Evolutionary conservation across 2,797 vertebrate genomes (phyloP), one percentile per base, ranked within the genome.

Genomic region (Halcyon badia): DNA sequence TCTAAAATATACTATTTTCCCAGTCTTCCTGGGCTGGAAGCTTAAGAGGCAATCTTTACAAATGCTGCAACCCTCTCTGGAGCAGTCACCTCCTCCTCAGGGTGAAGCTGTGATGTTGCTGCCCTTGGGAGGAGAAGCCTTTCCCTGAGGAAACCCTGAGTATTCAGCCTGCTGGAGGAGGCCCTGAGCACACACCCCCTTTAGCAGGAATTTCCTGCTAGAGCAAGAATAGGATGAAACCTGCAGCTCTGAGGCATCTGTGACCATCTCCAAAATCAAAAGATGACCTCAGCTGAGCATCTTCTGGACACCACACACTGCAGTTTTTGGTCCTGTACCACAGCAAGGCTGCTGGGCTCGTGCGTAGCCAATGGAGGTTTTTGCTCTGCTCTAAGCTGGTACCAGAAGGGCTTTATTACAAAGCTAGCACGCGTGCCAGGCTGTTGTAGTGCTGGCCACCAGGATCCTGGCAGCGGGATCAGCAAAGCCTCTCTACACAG

Each of bases 101-200:
- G 31, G 22, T 9, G 41, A 52, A 56, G 65, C 31, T 70, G 68
- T 51, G 5, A 15, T 68, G 28, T 39, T 86, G 56, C 25, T 66
- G 54, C 54, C 73, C 31, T n/a, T 57, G 35, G n/a, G 52, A 70
- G 51, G 10, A 88, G n/a, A 52, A 52, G 51, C 35, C 51, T 65
- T 89, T 80, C 49, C 68, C 64, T 94, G 90, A 94, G 64, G 64
- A 90, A 87, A 68, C 11, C 31, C 56, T 44, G 35, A 81, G 48
- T 12, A 44, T 61, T 92, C 70, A 80, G 49, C 52, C 42, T 33
- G 19, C 35, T 44, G 35, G 25, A 82, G 14, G 25, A 73, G 28
- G 15, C 49, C 41, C 28, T 4, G 24, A 70, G 26, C 18, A 6
- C 11, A 30, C 15, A 15, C 49, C 11, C 26, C 16, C 89, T 82